phyloP scores from a whole-genome alignment of 2,113 vertebrate species.

The Pterocles orientalis region DNA sequence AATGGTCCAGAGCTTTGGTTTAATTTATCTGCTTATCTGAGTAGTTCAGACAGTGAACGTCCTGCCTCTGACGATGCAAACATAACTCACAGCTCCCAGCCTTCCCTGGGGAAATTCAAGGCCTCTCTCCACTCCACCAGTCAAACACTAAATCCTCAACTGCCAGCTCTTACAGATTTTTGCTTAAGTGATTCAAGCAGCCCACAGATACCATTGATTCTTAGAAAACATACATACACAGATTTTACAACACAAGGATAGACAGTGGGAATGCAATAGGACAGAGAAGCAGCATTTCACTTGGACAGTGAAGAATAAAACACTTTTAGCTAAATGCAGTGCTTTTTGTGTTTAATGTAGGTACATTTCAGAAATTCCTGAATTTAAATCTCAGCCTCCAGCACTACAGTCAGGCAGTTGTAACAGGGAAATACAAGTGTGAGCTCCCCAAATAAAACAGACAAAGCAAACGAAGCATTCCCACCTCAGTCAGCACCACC shows the following conservation, averaged over 20 bases:
- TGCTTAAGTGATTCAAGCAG: neutral
- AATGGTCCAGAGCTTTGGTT: neutral
- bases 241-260: neutral
- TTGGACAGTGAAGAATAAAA: neutral
- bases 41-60: neutral
- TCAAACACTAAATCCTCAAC: neutral
- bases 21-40: neutral
- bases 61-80: neutral
- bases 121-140: neutral
- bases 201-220: neutral
- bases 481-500: neutral
- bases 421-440: neutral
- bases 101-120: neutral
- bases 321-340: fast-evolving
- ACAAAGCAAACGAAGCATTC: neutral
- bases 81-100: neutral
- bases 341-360: neutral
- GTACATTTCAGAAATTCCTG: neutral
- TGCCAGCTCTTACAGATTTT: neutral
- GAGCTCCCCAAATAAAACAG: neutral
- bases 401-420: neutral
- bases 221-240: neutral
- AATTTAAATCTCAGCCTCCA: neutral
- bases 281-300: neutral
- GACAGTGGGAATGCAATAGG: fast-evolving